Percentiles rank a stretch among this genome's conserved stretches.
phyloP scores from a whole-genome alignment of 1,140 invertebrate genomes.

The Nasonia vitripennis region DNA sequence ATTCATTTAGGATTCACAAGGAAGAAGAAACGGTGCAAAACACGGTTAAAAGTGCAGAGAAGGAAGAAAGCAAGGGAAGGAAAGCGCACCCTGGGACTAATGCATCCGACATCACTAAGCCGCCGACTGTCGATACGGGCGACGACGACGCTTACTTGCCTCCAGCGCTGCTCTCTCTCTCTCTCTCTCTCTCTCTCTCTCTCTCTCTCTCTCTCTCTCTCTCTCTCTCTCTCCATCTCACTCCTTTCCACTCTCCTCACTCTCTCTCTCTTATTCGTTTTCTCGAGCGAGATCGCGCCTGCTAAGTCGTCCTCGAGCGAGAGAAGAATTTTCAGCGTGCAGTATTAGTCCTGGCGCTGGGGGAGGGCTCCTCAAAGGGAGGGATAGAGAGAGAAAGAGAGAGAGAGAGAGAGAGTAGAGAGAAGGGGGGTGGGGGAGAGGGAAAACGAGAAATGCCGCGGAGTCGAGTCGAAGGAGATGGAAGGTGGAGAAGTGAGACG shows the following conservation, averaged over 20 bases:
- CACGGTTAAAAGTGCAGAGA: neutral
- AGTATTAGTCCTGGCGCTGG: constrained; percentile 24
- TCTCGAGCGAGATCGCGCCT: constrained; percentile 3
- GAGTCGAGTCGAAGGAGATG: neutral
- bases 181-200: neutral
- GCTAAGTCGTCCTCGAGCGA: constrained; percentile 19
- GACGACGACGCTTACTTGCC: neutral
- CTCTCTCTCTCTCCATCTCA: neutral
- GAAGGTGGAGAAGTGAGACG: neutral
- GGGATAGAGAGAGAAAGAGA: no score
- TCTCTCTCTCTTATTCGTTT: constrained; percentile 17
- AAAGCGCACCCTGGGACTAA: neutral
- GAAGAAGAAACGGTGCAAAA: neutral
- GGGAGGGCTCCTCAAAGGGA: no score
- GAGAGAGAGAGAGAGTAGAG: no score
- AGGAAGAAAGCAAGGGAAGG: neutral
- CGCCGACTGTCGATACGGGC: constrained; percentile 9
- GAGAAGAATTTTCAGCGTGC: constrained; percentile 34
- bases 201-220: neutral
- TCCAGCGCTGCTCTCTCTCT: neutral
- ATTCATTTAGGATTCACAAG: neutral
- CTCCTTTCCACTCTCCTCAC: neutral
- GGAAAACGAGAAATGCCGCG: neutral
- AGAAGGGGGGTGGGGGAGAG: neutral
- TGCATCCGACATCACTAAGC: constrained; percentile 37